Base-by-base conservation (phyloP, 2,797 vertebrate genomes). In the Leptatherina wallacei region DNA sequence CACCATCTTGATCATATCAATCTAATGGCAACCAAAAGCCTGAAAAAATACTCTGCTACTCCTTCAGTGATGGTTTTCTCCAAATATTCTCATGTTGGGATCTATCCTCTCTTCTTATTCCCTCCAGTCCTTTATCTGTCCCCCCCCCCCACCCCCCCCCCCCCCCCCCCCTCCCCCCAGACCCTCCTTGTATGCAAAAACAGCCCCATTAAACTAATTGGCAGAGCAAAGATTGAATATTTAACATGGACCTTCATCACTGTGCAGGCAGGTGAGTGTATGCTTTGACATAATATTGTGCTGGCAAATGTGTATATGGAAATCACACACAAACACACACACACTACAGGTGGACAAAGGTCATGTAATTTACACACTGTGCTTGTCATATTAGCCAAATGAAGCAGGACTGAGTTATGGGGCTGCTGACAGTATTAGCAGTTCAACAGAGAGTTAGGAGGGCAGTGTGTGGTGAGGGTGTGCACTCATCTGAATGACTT, bases 161-260 rank as follows among this genome's bases (percentile, higher is more conserved):
- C 64, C 54, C 73, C 58, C 70, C 82, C 69, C 59, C 60, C 64
- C 57, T 61, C 51, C 65, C n/a, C 44, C 38, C 58, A 3, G 49
- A 56, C 54, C 44, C 58, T 72, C 63, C 54, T 11, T 40, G 22
- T 77, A 86, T 89, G 82, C 77, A 91, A 91, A 91, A 86, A 80
- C 2, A 0, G 56, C 24, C 32, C 72, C 75, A 84, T 87, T 89
- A 89, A 73, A 77, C 71, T 87, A 91, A 92, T 89, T 90, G 88
- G 65, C 82, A 66, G 47, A 24, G 47, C 56, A 62, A 85, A 68
- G 55, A 69, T 82, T 84, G 68, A 80, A 85, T 86, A 84, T 87
- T 82, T 89, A 62, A 89, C 56, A 30, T 32, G 47, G 63, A 49
- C 32, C 20, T 20, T 82, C 67, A 63, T 75, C 58, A 44, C 44